Evolutionary conservation across 2,888 invertebrate species (phyloP), one percentile per base, ranked within the genome.

Genomic region (Tetrapedia diversipes): DNA sequence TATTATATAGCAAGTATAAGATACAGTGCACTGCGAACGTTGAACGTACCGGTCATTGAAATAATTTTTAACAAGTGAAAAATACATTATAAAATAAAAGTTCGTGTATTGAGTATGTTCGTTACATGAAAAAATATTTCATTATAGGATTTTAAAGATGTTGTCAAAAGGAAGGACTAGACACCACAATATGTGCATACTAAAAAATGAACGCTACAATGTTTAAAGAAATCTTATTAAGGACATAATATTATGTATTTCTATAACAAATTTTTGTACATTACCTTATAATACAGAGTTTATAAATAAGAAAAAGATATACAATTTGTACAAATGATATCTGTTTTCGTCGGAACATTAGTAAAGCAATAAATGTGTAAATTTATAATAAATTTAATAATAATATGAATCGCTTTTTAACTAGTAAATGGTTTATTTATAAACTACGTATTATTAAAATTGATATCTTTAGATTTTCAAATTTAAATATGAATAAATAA

Each of bases 271-370:
- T 68, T 79, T 78, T 77, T 79, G 78, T 78, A 78, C 51, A 73
- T 60, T 74, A 74, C 80, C 80, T 80, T 81, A 77, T 73, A 81
- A 77, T 81, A 73, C 73, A 77, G 64, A 77, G 73, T 73, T 49
- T 68, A 71, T 67, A 53, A 65, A 65, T 61, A 61, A 68, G 53
- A 19, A 37, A 59, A 37, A 24, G 39, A 29, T 57, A 49, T 19
- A 47, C 22, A 53, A 47, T 51, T 54, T 77, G 64, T 69, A 75
- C 45, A 71, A 51, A 67, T 43, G 39, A 63, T 45, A 71, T 71
- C 64, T 45, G 47, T 51, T 53, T 64, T 76, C 63, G 22, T 56
- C 39, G n/a, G 65, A 76, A 56, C 51, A 77, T 41, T 72, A 70
- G 67, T 41, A 59, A 77, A 68, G 67, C 59, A 75, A 68, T 61